A percentile compares a stretch with the other conserved stretches of the same genome.
These are phyloP conservation scores for Gryllus longicercus DNA, from an alignment of 2,888 invertebrate species.

Conservation along the genomic window DNA sequence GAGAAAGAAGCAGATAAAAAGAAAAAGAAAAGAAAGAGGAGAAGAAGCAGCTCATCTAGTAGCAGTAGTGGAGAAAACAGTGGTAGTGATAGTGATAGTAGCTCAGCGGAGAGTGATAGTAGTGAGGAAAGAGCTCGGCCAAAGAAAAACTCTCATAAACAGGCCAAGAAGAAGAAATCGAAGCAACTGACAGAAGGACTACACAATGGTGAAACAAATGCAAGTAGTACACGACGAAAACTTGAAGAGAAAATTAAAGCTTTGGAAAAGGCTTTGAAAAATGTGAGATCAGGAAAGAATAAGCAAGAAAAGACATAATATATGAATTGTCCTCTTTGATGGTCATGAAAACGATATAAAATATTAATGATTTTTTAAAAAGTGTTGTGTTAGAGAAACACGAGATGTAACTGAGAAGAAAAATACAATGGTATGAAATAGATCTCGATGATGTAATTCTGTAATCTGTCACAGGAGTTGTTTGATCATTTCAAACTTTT, in stretches of 20 bases:
- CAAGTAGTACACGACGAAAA: conserved; percentile 23
- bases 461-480: too few relatives aligned
- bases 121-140: not conserved
- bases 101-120: not conserved
- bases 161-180: conserved; percentile 27
- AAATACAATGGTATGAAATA: too few relatives aligned
- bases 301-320: not conserved
- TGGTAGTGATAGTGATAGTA: not conserved
- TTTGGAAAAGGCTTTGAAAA: conserved; percentile 26
- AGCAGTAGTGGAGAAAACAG: not conserved
- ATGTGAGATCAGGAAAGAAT: conserved; percentile 6
- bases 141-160: conserved; percentile 18
- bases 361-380: too few relatives aligned
- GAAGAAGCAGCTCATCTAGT: conserved; percentile 20
- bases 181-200: not conserved
- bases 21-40: conserved; percentile 34
- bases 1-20: conserved; percentile 35
- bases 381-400: too few relatives aligned
- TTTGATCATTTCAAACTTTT: too few relatives aligned
- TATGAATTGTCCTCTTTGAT: too few relatives aligned
- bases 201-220: conserved; percentile 4
- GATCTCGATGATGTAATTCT: too few relatives aligned
- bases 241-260: conserved; percentile 29
- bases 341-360: too few relatives aligned
- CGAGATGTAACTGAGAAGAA: too few relatives aligned